Percentiles rank a stretch among this genome's conserved stretches.
phyloP scores from a whole-genome alignment of 2,797 vertebrate species.

The Parotocinclus haroldoi region DNA sequence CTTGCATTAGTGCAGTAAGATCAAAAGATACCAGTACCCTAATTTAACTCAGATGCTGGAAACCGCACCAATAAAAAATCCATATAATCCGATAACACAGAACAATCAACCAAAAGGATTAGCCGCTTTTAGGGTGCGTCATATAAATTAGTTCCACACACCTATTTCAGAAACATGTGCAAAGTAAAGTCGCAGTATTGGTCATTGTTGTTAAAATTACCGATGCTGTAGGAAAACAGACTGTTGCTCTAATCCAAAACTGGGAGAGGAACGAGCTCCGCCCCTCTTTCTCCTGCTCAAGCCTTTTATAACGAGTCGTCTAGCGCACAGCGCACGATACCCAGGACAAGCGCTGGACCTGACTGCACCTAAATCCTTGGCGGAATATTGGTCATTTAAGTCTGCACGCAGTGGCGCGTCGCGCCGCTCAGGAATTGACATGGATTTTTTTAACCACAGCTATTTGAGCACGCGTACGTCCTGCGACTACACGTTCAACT shows the following conservation, averaged over 20 bases:
- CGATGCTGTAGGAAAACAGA: conserved; percentile 48
- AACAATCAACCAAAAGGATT: no score
- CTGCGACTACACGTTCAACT: conserved; percentile 82
- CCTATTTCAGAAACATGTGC: no score
- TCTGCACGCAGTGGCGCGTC: conserved; percentile 40
- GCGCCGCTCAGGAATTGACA: conserved; percentile 46
- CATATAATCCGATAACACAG: no score
- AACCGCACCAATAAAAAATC: no score
- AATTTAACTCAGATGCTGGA: no score
- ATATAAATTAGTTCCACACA: no score
- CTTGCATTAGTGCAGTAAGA: no score
- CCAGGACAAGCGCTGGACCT: conserved; percentile 66
- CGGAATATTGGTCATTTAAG: conserved; percentile 60
- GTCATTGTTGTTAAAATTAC: no score
- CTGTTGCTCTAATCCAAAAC: conserved; percentile 66
- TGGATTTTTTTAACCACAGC: conserved; percentile 82
- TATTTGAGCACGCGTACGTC: conserved; percentile 75
- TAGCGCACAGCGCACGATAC: conserved; percentile 62
- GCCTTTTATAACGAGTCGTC: conserved; percentile 75
- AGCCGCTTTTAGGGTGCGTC: no score
- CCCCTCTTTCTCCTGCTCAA: conserved; percentile 55
- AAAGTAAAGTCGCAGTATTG: no score
- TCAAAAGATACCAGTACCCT: no score
- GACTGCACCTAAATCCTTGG: conserved; percentile 42
- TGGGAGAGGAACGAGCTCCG: conserved; percentile 68